These are phyloP conservation scores for Pomacea canaliculata DNA, from an alignment of 2,888 invertebrate genomes.

Conservation along the genomic window DNA sequence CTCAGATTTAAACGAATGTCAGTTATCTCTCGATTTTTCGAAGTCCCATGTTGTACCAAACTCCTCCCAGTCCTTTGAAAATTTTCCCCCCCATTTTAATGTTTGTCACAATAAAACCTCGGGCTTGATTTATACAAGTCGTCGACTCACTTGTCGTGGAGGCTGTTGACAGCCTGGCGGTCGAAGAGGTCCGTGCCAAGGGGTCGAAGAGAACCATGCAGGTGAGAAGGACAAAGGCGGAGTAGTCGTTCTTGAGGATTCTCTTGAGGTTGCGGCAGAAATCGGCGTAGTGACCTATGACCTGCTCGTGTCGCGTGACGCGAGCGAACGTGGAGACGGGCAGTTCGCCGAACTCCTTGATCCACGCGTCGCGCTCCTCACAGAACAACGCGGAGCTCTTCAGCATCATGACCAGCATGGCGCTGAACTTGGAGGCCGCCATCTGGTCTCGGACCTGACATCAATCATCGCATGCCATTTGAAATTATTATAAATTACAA, in stretches of 20 bases:
- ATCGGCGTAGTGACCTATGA: neutral
- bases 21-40: too few species aligned
- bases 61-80: neutral
- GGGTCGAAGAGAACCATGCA: conserved; percentile 5
- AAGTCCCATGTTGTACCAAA: neutral
- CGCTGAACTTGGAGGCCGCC: conserved; percentile 1
- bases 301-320: neutral
- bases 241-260: conserved; percentile 10
- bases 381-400: conserved; percentile 5
- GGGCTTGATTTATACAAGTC: too few species aligned
- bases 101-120: too few species aligned
- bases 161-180: conserved; percentile 5
- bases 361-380: conserved; percentile 6
- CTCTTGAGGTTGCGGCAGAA: conserved; percentile 10
- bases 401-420: conserved; percentile 5
- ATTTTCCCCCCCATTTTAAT: neutral
- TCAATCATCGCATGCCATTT: neutral
- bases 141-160: conserved; percentile 7
- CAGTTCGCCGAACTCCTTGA: conserved; percentile 3
- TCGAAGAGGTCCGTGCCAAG: neutral
- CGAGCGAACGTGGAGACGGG: neutral
- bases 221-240: neutral
- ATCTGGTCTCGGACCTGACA: conserved; percentile 8
- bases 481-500: too few species aligned
- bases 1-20: too few species aligned